Conservation (phyloP, 2,797 vertebrate genomes). For the Choloepus didactylus region DNA sequence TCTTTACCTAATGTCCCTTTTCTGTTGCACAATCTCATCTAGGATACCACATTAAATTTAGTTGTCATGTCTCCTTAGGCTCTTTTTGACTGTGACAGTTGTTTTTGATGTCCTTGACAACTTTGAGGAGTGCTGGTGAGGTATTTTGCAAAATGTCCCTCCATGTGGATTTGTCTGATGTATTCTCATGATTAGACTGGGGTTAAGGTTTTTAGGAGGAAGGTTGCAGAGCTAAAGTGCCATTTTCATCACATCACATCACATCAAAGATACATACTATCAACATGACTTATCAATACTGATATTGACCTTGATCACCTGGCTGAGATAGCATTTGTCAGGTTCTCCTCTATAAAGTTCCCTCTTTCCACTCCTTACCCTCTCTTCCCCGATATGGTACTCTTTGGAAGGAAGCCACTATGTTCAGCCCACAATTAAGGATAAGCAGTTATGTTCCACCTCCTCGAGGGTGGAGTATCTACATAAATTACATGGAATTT, state of each 20-base stretch:
- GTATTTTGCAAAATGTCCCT: neutral
- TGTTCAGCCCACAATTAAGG: neutral
- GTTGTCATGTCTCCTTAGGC: neutral
- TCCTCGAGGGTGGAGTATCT: neutral
- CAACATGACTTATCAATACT: neutral
- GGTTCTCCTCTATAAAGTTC: neutral
- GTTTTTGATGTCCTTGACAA: neutral
- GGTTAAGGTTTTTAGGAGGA: neutral
- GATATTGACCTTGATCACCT: neutral
- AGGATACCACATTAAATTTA: neutral
- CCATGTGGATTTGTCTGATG: neutral
- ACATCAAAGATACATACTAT: neutral
- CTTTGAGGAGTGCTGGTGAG: neutral
- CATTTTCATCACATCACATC: slow-evolving; percentile 38
- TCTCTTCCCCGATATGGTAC: neutral
- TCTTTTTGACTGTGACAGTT: neutral
- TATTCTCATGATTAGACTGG: neutral
- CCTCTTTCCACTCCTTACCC: neutral
- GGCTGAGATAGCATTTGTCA: neutral
- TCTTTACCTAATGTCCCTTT: neutral
- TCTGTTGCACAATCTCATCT: neutral
- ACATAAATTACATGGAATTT: neutral
- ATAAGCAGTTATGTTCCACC: neutral
- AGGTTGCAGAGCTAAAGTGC: neutral
- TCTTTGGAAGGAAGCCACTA: neutral